Base-by-base conservation (phyloP, 2,113 vertebrate species). In the Eleginops maclovinus region DNA sequence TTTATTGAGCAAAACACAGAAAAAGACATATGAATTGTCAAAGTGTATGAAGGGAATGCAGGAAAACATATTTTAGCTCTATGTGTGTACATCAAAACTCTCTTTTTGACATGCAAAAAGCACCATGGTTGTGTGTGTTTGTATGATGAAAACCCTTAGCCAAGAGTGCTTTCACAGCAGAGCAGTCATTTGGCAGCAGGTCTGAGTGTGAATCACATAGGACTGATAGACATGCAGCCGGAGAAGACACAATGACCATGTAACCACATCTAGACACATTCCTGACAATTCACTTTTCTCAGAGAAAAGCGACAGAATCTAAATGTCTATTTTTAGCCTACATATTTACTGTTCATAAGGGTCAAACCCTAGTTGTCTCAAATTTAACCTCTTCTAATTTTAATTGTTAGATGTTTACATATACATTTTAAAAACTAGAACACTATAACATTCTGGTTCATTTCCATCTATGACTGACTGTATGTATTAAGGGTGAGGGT, bases 191-290 rank as follows among this genome's bases (percentile, higher is more conserved):
- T 92, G 86, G 85, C 86, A 90, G 77, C 78, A 85, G 53, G 82
- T 82, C 69, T 77, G 69, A 87, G 86, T 84, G 86, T 88, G 89
- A 88, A 91, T 93, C 90, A 89, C 61, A 73, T 21, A 36, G 40
- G 79, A 69, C 67, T 84, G 87, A 91, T 74, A 71, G 87, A 93
- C 58, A 31, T 79, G 62, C 77, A 87, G 81, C 61, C 69, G 9
- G 69, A 60, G 77, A 86, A 67, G 83, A 86, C 64, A 92, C 74
- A 79, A 85, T 63, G 79, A 75, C 50, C 84, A 82, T 83, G 80
- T 83, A 89, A 82, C 82, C 75, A 31, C 77, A 77, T 41, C 43
- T 47, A 60, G 68, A 83, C 66, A 63, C 79, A 86, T 89, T 87
- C 89, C 89, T 75, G 77, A 83, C 76, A 72, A 60, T 87, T 82